Percentiles rank a stretch among this genome's conserved stretches.
Evolutionary conservation across 2,797 vertebrate genomes (phyloP).

Genomic region (Lateolabrax maculatus): DNA sequence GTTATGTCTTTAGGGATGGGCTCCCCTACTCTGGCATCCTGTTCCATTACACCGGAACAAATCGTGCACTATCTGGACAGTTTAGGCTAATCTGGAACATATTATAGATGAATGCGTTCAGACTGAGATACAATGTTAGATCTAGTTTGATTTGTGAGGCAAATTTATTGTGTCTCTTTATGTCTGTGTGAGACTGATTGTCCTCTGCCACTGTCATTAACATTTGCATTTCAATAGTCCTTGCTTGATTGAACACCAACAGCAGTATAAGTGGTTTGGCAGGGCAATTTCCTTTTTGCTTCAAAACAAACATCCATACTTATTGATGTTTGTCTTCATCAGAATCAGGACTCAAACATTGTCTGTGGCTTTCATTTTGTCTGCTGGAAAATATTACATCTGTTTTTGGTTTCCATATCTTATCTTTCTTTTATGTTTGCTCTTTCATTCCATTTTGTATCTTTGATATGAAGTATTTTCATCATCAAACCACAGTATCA

Average conservation of each 20-base stretch:
- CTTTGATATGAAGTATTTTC: not conserved
- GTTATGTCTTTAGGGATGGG: not conserved
- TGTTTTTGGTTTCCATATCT: slow-evolving; percentile 13
- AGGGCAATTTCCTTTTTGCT: slow-evolving; percentile 69
- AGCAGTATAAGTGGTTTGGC: slow-evolving; percentile 64
- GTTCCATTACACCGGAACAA: not conserved
- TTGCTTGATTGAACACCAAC: slow-evolving; percentile 73
- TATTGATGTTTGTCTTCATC: slow-evolving; percentile 65
- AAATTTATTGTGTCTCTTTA: slow-evolving; percentile 45
- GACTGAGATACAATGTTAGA: slow-evolving; percentile 26
- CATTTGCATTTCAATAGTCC: slow-evolving; percentile 78
- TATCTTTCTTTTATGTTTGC: slow-evolving; percentile 17
- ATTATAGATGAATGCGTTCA: slow-evolving; percentile 24
- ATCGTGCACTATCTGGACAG: not conserved
- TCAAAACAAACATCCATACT: slow-evolving; percentile 74
- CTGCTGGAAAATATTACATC: slow-evolving; percentile 12
- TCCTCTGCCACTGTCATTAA: slow-evolving; percentile 70
- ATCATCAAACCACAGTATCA: not conserved
- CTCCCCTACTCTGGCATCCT: not conserved
- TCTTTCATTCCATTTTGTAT: slow-evolving; percentile 18
- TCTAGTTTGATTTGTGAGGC: slow-evolving; percentile 39
- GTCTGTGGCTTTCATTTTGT: slow-evolving; percentile 30
- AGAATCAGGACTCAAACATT: slow-evolving; percentile 35
- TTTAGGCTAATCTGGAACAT: slow-evolving; percentile 3
- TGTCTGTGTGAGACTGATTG: slow-evolving; percentile 60